These are phyloP conservation scores for Corvus cornix DNA, from an alignment of 2,113 vertebrate species.

Conservation along the genomic window DNA sequence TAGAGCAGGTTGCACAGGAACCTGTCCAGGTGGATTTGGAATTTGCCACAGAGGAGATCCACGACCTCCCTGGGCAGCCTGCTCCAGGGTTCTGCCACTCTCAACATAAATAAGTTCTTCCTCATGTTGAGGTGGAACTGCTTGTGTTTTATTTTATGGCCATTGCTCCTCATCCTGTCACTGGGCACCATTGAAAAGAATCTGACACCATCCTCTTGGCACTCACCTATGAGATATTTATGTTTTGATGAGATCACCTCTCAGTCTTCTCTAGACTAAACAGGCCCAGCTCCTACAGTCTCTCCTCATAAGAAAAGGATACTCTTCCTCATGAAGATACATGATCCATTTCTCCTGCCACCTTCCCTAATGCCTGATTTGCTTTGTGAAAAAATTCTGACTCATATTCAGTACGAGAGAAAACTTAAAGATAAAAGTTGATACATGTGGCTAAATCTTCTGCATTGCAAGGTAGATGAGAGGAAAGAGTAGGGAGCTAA, in stretches of 20 bases:
- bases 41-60: neutral
- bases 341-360: neutral
- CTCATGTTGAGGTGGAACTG: neutral
- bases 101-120: neutral
- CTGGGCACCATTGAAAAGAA: neutral
- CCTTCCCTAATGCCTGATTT: neutral
- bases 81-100: neutral
- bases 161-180: neutral
- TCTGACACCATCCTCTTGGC: neutral
- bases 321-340: neutral
- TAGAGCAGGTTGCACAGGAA: neutral
- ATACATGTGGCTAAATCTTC: neutral
- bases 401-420: neutral
- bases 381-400: neutral
- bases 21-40: neutral
- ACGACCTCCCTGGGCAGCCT: neutral
- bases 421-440: neutral
- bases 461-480: neutral
- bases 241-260: neutral
- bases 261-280: neutral
- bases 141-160: neutral
- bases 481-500: neutral
- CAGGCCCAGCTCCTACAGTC: neutral
- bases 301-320: neutral
- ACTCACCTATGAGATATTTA: neutral